Base-by-base conservation (phyloP, 2,797 vertebrate species). In the Lacerta bilineata region DNA sequence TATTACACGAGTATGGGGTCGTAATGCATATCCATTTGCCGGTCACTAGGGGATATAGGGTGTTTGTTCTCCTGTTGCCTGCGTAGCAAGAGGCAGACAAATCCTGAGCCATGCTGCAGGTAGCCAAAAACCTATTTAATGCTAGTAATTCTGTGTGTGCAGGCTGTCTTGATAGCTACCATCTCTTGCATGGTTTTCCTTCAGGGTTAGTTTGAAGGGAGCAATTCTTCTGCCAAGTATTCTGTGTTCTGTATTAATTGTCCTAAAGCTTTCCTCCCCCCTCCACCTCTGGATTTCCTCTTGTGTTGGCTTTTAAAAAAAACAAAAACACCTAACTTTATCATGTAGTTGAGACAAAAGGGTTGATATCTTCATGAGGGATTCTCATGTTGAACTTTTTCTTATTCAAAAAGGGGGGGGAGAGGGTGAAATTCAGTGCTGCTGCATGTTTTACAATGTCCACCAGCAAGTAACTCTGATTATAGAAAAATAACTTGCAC, bases 401-500 rank as follows among this genome's bases (percentile, higher is more conserved):
- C 17, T 59, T 69, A 71, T 50, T 72, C 64, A 7, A 15, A 15
- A 33, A 33, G 33, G n/a, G 29, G 9, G 50, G 25, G 69, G 2
- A 33, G 13, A 55, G 25, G 83, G 17, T 50, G 78, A 43, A 76
- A 46, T 39, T 82, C 18, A 84, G 41, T 18, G 8, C 33, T 79
- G 80, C 75, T 50, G 87, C 84, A 88, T 86, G 87, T 66, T 55
- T 83, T 33, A 55, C 77, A 64, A 25, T 8, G 46, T 78, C 59
- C 33, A 79, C 41, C n/a, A 3, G 43, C 76, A 79, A 82, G 64
- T n/a, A 25, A 78, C 83, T 87, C 9, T 64, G 84, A 80, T 79
- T 17, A 64, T 75, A 90, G 82, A 69, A 75, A 83, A 74, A 83
- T 33, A 81, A 68, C 75, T 82, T 85, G 83, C 83, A 86, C 50